phyloP scores from a whole-genome alignment of 2,888 invertebrate species.

The Yponomeuta malinellus region DNA sequence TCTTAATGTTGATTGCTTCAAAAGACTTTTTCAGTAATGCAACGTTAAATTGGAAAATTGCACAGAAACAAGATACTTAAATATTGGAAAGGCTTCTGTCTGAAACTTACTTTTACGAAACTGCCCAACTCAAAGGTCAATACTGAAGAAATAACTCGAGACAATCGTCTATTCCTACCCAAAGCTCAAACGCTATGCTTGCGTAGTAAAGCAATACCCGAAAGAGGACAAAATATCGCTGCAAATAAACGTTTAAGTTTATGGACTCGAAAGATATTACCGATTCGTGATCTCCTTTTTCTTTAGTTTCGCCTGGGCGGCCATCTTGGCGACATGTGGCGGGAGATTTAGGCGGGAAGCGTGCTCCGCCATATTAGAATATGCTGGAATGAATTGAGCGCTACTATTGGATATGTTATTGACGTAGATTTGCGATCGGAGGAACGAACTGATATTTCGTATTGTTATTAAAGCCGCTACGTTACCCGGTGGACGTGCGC shows the following conservation, averaged over 20 bases:
- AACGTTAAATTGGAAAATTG: conserved; percentile 10
- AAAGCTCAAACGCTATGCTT: conserved; percentile 11
- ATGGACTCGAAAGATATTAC: conserved; percentile 76
- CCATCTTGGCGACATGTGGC: conserved; percentile 77
- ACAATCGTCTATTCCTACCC: background rate
- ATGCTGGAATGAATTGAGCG: conserved; percentile 73
- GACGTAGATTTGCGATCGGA: conserved; percentile 76
- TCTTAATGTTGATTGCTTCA: background rate
- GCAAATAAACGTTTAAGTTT: conserved; percentile 76
- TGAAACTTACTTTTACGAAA: too few relatives aligned
- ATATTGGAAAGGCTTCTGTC: too few relatives aligned
- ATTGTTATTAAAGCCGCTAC: conserved; percentile 72
- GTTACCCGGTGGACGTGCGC: conserved; percentile 59
- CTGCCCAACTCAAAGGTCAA: too few relatives aligned
- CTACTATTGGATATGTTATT: conserved; percentile 76
- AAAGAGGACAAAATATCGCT: conserved; percentile 74
- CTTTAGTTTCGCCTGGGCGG: conserved; percentile 69
- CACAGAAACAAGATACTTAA: background rate
- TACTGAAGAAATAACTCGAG: background rate
- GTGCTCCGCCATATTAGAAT: conserved; percentile 74
- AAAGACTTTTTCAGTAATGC: background rate
- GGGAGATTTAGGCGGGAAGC: conserved; percentile 74
- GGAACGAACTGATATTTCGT: conserved; percentile 76
- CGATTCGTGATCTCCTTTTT: conserved; percentile 75
- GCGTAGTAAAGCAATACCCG: conserved; percentile 59